Conservation (phyloP, 2,797 vertebrate species). For the Myripristis jacobus region DNA sequence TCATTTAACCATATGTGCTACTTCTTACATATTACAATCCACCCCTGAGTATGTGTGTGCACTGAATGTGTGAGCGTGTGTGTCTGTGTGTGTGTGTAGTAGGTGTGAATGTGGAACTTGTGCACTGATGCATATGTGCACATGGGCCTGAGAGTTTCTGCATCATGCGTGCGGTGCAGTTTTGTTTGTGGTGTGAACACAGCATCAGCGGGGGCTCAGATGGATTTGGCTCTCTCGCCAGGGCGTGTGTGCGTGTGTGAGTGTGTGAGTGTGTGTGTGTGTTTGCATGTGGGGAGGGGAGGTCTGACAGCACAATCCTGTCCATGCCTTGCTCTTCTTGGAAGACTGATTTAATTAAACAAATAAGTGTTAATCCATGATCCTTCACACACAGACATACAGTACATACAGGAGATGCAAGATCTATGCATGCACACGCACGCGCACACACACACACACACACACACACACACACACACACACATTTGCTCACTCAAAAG, state of each 20-base stretch:
- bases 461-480: neutral
- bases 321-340: slow-evolving; percentile 33
- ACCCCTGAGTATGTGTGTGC: too few species aligned
- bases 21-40: too few species aligned
- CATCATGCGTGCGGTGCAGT: too few species aligned
- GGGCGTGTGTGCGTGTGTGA: neutral
- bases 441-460: slow-evolving; percentile 1
- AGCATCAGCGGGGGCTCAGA: slow-evolving; percentile 1
- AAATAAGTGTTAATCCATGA: too few species aligned
- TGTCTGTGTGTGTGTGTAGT: too few species aligned
- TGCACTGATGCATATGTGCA: too few species aligned
- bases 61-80: too few species aligned
- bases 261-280: too few species aligned
- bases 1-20: too few species aligned
- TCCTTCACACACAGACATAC: neutral
- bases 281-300: too few species aligned
- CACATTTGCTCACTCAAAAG: slow-evolving; percentile 46
- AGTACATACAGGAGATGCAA: too few species aligned
- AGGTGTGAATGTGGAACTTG: too few species aligned
- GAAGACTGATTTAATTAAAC: slow-evolving; percentile 61
- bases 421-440: neutral
- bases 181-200: slow-evolving; percentile 12
- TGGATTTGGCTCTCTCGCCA: slow-evolving; percentile 15
- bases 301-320: slow-evolving; percentile 12
- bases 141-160: neutral